Base-by-base conservation (phyloP, 1,140 invertebrate species). In the Batillaria attramentaria region DNA sequence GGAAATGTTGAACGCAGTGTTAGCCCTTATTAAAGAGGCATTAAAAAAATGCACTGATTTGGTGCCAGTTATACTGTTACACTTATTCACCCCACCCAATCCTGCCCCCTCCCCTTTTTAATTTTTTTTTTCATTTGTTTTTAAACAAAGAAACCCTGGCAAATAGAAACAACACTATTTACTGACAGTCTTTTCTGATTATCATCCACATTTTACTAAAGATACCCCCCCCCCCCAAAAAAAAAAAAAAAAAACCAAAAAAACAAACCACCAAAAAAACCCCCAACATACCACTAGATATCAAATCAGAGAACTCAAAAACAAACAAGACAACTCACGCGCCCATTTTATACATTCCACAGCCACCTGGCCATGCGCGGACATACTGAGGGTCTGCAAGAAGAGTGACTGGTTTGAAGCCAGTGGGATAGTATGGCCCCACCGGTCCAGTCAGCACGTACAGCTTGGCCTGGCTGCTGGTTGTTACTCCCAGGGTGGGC, bases 391-490 rank as follows among this genome's bases (percentile, higher is more conserved):
- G 95, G 92, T 97, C 95, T 57, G 96, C 96, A 13, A 96, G 90
- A 31, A 97, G 91, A 2, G 94, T 94, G 18, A 98, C 94, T 0
- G 95, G 95, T 82, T 96, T 94, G 83, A 95, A 92, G 28, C 93
- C 93, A 43, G 93, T 93, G 0, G 93, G 91, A 89, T 97, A 99
- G 91, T 99, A 99, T 16, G 95, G 94, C 69, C 97, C 97, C 39
- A 98, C 97, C 0, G 98, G 98, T 81, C 96, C 96, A 69, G 97
- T 92, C 75, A 99, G 95, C 0, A 97, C 95, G 90, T 95, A 99
- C 0, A 99, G 92, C 62, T 99, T 92, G 2, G 97, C 97, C 46
- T 95, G 94, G 50, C 95, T 94, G 2, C 97, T 94, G 10, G 94
- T 92, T 68, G 94, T 94, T 35, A 99, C 97, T 76, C 98, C 98